Conservation (phyloP, 2,888 invertebrate species). For the Apodemia mormo region DNA sequence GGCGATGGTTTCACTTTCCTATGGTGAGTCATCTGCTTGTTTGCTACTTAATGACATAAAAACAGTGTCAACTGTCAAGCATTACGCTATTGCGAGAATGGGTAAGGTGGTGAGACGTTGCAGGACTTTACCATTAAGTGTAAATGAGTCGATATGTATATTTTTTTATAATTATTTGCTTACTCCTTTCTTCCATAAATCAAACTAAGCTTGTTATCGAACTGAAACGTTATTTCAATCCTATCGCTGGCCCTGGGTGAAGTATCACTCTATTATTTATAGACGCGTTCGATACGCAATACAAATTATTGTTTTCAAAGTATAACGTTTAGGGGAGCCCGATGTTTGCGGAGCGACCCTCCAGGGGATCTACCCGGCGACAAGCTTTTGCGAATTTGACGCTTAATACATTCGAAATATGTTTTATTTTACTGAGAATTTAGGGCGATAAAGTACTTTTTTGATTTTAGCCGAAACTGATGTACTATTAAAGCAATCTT, state of each 20-base stretch:
- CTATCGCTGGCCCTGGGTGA: constrained; percentile 53
- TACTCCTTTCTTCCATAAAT: background rate
- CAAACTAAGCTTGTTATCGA: constrained; percentile 35
- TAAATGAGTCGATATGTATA: too few relatives aligned
- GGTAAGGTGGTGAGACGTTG: too few relatives aligned
- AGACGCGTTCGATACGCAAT: constrained; percentile 81
- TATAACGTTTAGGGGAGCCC: constrained; percentile 80
- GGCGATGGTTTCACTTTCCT: too few relatives aligned
- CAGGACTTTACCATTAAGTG: too few relatives aligned
- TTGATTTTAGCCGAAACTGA: constrained; percentile 53
- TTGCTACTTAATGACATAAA: too few relatives aligned
- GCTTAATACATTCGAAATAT: constrained; percentile 54
- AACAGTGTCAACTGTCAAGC: too few relatives aligned
- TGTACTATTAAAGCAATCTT: constrained; percentile 76
- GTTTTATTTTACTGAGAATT: constrained; percentile 52
- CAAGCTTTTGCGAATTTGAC: constrained; percentile 52
- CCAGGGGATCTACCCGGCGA: constrained; percentile 51
- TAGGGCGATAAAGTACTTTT: constrained; percentile 58
- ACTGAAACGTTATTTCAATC: constrained; percentile 50
- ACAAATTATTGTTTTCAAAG: constrained; percentile 83
- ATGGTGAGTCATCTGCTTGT: too few relatives aligned
- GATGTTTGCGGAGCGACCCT: constrained; percentile 79
- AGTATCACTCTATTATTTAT: constrained; percentile 82
- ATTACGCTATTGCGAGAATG: too few relatives aligned
- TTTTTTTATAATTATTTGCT: background rate